Conservation (phyloP, 2,113 vertebrate genomes). For the Cyanoliseus patagonus region DNA sequence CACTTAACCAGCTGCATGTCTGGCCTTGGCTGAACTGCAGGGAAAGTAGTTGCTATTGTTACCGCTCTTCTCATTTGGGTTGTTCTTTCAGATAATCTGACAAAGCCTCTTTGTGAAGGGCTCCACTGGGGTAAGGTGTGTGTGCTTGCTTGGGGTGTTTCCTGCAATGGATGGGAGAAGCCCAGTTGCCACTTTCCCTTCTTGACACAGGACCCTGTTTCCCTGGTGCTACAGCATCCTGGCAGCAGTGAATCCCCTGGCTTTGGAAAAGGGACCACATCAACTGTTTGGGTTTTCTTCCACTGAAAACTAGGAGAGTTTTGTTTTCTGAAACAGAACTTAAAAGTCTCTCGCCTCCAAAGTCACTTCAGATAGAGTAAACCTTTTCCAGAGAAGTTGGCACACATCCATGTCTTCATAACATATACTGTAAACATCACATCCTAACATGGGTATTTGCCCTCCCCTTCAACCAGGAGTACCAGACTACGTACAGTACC, state of each 20-base stretch:
- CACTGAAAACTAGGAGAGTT: background rate
- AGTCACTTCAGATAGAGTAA: background rate
- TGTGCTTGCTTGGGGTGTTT: background rate
- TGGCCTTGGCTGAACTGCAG: conserved; percentile 28
- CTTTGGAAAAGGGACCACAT: background rate
- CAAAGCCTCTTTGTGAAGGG: background rate
- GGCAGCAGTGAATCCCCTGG: background rate
- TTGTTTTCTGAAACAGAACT: background rate
- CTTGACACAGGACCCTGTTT: background rate
- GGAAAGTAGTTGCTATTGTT: conserved; percentile 30
- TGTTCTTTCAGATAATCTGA: background rate
- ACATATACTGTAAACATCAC: background rate
- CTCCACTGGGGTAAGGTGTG: background rate
- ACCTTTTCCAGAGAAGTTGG: background rate
- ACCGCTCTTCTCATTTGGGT: background rate
- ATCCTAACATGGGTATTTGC: background rate
- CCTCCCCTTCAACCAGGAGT: background rate
- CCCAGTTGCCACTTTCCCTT: background rate
- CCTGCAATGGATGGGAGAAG: background rate
- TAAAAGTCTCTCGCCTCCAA: background rate
- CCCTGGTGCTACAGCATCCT: background rate
- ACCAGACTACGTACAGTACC: background rate
- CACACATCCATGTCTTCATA: background rate
- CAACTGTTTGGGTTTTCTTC: background rate
- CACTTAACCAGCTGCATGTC: background rate